These are phyloP conservation scores for Manis pentadactyla DNA, from an alignment of 2,797 vertebrate species.

Conservation along the genomic window DNA sequence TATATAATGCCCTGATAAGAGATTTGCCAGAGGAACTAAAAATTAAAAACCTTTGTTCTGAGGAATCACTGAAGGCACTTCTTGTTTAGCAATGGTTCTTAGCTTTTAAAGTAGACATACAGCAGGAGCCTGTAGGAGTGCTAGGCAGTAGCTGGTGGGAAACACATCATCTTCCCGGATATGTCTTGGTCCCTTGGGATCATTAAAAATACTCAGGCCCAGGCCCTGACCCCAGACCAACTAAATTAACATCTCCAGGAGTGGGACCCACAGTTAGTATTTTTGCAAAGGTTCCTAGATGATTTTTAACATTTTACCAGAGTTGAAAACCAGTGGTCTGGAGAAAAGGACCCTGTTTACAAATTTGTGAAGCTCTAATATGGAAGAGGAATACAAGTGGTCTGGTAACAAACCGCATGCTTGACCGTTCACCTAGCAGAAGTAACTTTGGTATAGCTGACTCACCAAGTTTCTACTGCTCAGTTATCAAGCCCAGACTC, in stretches of 20 bases:
- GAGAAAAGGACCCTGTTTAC: not conserved
- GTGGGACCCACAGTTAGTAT: not conserved
- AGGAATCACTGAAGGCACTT: not conserved
- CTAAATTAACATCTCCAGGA: not conserved
- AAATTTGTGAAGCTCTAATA: not conserved
- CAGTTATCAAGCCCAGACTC: not conserved
- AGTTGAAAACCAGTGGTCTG: not conserved
- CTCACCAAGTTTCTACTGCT: not conserved
- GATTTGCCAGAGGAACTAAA: not conserved
- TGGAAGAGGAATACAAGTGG: not conserved
- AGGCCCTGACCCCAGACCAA: not conserved
- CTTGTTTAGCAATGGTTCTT: not conserved
- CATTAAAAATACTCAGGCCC: not conserved
- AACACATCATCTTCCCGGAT: not conserved
- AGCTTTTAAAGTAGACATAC: not conserved
- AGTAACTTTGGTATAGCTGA: not conserved
- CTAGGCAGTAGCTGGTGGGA: not conserved
- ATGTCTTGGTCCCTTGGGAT: not conserved
- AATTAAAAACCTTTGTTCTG: not conserved
- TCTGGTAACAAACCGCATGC: not conserved
- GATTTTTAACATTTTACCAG: conserved; percentile 26
- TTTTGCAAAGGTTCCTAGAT: not conserved
- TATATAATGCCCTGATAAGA: not conserved
- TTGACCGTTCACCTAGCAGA: not conserved
- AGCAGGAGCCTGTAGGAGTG: not conserved